A percentile compares a stretch with the other conserved stretches of the same genome.
Conservation (phyloP, 2,113 vertebrate genomes). For the Upupa epops region DNA sequence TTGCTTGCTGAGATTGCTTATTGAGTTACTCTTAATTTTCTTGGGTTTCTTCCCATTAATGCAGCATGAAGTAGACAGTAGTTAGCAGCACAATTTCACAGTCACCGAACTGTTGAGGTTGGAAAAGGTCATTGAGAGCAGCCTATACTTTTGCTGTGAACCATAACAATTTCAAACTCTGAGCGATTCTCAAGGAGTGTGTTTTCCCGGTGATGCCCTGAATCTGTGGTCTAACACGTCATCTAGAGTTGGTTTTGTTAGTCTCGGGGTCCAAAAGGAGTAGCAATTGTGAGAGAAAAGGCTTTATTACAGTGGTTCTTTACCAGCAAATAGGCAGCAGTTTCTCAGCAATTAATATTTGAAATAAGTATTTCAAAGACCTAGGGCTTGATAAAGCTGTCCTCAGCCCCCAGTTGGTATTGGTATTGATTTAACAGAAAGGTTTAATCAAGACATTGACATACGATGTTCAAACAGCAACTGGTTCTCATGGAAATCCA, state of each 20-base stretch:
- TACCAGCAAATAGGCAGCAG: background rate
- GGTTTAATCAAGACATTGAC: background rate
- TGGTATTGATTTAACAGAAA: background rate
- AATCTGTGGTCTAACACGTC: background rate
- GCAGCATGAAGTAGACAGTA: background rate
- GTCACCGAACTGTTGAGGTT: too few species aligned
- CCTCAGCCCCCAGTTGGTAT: background rate
- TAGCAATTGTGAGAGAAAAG: background rate
- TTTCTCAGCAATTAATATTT: background rate
- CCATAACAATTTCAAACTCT: background rate
- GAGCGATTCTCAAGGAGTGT: background rate
- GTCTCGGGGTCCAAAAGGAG: background rate
- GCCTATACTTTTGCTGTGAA: background rate
- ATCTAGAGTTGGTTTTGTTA: background rate
- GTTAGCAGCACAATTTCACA: background rate
- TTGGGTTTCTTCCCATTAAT: background rate
- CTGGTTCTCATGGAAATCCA: background rate
- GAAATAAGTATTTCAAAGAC: background rate
- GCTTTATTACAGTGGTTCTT: background rate
- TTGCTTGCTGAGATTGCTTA: background rate
- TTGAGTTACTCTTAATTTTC: background rate
- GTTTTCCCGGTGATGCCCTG: background rate
- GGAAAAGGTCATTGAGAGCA: too few species aligned
- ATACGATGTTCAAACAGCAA: background rate
- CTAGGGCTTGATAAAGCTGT: background rate